These are phyloP conservation scores for Myotis pilosus DNA, from an alignment of 2,797 vertebrate genomes.

Conservation along the genomic window DNA sequence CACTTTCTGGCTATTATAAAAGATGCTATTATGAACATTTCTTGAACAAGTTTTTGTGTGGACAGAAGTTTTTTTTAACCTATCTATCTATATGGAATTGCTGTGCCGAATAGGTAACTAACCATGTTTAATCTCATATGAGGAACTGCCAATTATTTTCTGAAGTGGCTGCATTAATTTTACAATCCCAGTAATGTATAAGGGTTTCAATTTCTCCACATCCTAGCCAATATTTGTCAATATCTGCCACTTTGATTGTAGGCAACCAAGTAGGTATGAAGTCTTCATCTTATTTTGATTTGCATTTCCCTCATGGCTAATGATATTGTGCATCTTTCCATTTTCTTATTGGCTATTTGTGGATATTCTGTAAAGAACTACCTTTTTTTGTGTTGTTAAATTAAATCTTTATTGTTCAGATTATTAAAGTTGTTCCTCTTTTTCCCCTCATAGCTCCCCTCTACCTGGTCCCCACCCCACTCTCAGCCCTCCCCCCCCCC, in stretches of 20 bases:
- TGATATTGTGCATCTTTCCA: not conserved
- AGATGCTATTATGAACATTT: not conserved
- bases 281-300: constrained; percentile 29
- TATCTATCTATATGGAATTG: not conserved
- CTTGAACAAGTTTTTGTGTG: not conserved
- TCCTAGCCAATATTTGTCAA: not conserved
- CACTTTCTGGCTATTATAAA: not conserved
- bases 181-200: not conserved
- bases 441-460: too few species aligned
- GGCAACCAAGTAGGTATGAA: not conserved
- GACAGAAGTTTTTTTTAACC: not conserved
- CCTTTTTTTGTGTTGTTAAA: not conserved
- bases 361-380: not conserved
- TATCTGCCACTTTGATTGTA: not conserved
- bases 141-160: not conserved
- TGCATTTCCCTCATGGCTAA: not conserved
- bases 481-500: too few species aligned
- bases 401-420: too few species aligned
- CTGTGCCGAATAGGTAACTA: not conserved
- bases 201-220: not conserved
- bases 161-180: not conserved
- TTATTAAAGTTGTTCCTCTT: too few species aligned
- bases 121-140: not conserved
- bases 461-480: too few species aligned
- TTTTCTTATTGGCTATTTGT: not conserved